phyloP scores from a whole-genome alignment of 2,888 invertebrate species.

The Acanthoscelides obtectus region DNA sequence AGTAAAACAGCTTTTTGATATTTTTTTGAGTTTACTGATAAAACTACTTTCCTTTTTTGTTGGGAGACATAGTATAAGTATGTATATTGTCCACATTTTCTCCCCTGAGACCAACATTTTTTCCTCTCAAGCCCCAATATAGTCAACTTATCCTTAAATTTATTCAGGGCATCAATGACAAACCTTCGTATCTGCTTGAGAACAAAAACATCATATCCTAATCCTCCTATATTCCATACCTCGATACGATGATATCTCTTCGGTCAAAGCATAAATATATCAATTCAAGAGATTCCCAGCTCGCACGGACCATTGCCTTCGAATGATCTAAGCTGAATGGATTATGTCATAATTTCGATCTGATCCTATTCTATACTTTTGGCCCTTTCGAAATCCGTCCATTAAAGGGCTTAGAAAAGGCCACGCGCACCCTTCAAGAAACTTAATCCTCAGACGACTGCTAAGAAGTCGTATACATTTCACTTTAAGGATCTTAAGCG shows the following conservation, averaged over 20 bases:
- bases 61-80: no score
- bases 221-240: background rate
- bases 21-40: no score
- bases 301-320: constrained; percentile 12
- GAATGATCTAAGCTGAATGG: constrained; percentile 13
- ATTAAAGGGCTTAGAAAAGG: background rate
- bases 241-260: background rate
- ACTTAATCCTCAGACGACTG: background rate
- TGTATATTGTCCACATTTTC: no score
- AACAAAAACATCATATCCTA: no score
- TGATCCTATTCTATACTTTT: constrained; percentile 9
- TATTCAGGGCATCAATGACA: no score
- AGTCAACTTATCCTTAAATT: no score
- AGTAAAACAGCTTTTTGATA: no score
- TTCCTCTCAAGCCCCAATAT: no score
- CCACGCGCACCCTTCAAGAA: background rate
- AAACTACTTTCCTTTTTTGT: no score
- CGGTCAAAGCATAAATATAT: constrained; percentile 6
- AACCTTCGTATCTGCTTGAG: no score
- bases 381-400: background rate
- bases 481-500: no score
- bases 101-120: no score
- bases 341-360: constrained; percentile 25
- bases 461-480: background rate
- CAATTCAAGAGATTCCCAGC: constrained; percentile 6